These are phyloP conservation scores for Jordanella pulchra DNA, from an alignment of 2,797 vertebrate species.

Conservation along the genomic window DNA sequence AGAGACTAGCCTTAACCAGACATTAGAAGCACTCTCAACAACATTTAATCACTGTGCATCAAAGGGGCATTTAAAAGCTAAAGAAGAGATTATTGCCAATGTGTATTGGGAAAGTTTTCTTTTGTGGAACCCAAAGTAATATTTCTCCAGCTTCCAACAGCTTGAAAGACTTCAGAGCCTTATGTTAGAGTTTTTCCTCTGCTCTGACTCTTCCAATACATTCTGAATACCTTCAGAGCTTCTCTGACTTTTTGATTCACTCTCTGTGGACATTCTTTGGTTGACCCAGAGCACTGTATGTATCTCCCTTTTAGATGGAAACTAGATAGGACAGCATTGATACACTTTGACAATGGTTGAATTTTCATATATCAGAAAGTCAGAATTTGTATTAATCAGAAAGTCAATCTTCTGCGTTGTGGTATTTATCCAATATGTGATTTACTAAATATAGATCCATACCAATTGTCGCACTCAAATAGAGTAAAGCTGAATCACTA, in stretches of 20 bases:
- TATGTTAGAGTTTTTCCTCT: slow-evolving; percentile 42
- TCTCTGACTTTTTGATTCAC: slow-evolving; percentile 37
- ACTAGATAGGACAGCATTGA: slow-evolving; percentile 13
- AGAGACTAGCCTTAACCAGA: slow-evolving; percentile 27
- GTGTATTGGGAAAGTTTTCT: slow-evolving; percentile 17
- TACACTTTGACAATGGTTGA: slow-evolving; percentile 3
- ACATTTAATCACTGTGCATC: slow-evolving; percentile 34
- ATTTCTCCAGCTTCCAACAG: slow-evolving; percentile 46
- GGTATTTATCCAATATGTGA: background rate
- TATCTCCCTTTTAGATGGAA: slow-evolving; percentile 9
- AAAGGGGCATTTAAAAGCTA: slow-evolving; percentile 5
- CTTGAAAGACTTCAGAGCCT: slow-evolving; percentile 48
- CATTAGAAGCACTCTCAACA: slow-evolving; percentile 13
- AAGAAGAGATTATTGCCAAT: slow-evolving; percentile 17
- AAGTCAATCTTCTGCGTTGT: slow-evolving; percentile 23
- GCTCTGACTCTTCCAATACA: slow-evolving; percentile 12
- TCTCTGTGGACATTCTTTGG: slow-evolving; percentile 4
- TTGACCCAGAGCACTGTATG: slow-evolving; percentile 1
- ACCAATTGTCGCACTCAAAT: background rate
- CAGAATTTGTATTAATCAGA: slow-evolving; percentile 11
- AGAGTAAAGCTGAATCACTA: background rate
- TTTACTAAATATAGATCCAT: background rate
- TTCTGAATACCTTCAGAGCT: slow-evolving; percentile 18
- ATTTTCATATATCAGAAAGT: slow-evolving; percentile 12
- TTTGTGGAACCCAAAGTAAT: slow-evolving; percentile 41